phyloP scores from a whole-genome alignment of 2,888 invertebrate species.

The Eueremaeus valkanovi region DNA sequence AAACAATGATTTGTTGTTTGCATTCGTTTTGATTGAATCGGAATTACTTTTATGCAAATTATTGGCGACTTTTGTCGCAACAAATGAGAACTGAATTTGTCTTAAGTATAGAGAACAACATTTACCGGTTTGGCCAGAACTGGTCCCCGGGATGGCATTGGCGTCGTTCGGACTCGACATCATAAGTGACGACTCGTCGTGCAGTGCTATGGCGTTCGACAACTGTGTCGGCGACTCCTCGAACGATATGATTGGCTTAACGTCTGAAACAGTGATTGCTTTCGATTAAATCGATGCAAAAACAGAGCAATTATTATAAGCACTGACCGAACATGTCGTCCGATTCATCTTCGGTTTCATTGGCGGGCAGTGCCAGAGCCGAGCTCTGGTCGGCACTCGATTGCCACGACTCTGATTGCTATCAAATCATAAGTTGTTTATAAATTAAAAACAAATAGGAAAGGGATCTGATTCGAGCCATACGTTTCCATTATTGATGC shows the following conservation, averaged over 20 bases:
- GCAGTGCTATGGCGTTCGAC: not conserved
- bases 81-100: not conserved
- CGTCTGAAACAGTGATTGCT: slow-evolving; percentile 12
- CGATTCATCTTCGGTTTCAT: slow-evolving; percentile 34
- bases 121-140: slow-evolving; percentile 10
- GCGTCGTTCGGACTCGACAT: slow-evolving; percentile 11
- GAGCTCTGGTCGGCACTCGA: not conserved
- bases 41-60: no score
- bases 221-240: slow-evolving; percentile 39
- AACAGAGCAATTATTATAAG: not conserved
- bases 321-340: slow-evolving; percentile 32
- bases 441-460: not conserved
- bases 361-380: not conserved
- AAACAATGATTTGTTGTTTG: no score
- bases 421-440: not conserved
- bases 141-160: not conserved
- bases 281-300: not conserved
- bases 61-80: no score
- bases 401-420: slow-evolving; percentile 27
- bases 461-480: not conserved
- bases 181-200: not conserved
- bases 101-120: not conserved
- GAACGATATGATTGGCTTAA: slow-evolving; percentile 43
- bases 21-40: no score
- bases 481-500: slow-evolving; percentile 24